Evolutionary conservation across 2,797 vertebrate genomes (phyloP).

Genomic region (Paratrypauchen microcephalus): DNA sequence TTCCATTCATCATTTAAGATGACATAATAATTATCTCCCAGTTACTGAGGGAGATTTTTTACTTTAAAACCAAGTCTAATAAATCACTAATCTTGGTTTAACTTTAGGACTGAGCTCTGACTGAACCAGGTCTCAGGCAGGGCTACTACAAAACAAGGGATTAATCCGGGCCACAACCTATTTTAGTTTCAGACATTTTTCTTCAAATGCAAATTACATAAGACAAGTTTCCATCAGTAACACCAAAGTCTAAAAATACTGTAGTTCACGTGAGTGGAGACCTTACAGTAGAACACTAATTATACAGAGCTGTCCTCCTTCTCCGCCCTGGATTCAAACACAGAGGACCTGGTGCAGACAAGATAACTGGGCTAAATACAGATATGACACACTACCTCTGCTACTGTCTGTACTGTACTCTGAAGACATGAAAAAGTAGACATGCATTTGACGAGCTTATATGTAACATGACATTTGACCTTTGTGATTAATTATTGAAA

Average conservation of each 20-base stretch:
- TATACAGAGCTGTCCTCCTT: constrained; percentile 7
- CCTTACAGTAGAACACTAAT: constrained; percentile 6
- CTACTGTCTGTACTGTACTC: no score
- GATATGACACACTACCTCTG: background rate
- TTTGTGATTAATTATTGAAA: no score
- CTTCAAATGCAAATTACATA: background rate
- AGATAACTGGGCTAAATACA: constrained; percentile 1
- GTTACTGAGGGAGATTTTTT: no score
- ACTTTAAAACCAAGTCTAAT: no score
- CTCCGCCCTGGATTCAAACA: constrained; percentile 9
- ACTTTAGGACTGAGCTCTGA: background rate
- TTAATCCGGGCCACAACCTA: background rate
- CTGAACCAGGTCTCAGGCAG: background rate
- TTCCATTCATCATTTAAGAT: no score
- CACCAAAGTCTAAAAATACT: background rate
- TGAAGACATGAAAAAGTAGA: no score
- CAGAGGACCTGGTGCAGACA: background rate
- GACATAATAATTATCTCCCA: no score
- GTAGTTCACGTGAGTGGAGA: background rate
- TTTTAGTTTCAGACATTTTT: background rate
- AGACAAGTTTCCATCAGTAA: background rate
- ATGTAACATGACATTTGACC: no score
- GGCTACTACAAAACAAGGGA: background rate
- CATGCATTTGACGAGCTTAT: no score
- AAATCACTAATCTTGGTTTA: no score